Conservation (phyloP, 2,888 invertebrate species). For the Lasioglossum oenotherae region DNA sequence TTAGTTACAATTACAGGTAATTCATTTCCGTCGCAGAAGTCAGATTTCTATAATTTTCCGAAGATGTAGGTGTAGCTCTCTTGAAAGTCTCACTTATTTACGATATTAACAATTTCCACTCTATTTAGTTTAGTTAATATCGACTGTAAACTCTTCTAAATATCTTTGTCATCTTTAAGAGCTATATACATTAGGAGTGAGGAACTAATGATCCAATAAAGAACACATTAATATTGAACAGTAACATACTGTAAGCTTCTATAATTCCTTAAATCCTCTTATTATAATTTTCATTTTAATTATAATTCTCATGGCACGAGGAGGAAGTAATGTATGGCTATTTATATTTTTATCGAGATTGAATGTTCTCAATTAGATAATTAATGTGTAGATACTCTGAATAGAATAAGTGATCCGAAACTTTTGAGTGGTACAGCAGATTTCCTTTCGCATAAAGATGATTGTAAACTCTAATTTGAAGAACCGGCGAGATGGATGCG, state of each 20-base stretch:
- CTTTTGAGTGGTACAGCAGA: neutral
- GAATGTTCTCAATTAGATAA: neutral
- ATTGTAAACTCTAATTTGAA: neutral
- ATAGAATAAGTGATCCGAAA: slow-evolving; percentile 16
- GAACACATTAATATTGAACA: slow-evolving; percentile 2
- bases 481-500: slow-evolving; percentile 11
- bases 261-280: neutral
- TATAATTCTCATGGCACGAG: neutral
- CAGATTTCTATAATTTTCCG: neutral
- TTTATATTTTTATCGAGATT: neutral
- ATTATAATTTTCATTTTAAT: neutral
- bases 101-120: neutral
- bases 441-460: neutral
- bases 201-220: neutral
- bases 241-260: neutral
- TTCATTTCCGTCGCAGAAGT: neutral
- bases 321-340: neutral
- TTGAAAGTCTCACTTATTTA: neutral
- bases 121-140: neutral
- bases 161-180: neutral
- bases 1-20: neutral
- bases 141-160: neutral
- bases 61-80: neutral
- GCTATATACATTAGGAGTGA: neutral
- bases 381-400: neutral